Base-by-base conservation (phyloP, 2,888 invertebrate species). In the Xestia ashworthii region DNA sequence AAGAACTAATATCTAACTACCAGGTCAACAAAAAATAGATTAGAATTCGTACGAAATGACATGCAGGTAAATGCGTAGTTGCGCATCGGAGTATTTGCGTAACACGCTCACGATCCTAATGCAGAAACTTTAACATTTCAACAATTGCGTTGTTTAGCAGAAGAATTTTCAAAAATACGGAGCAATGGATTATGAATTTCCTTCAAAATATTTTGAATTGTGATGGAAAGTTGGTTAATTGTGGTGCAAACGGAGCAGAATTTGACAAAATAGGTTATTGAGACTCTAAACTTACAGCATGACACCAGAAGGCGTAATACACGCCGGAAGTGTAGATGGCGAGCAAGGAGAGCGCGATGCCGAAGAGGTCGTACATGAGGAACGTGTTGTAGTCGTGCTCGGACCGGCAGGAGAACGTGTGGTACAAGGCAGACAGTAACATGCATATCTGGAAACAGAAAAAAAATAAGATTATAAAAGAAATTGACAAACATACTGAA, bases 291-390 rank as follows among this genome's bases (percentile, higher is more conserved):
- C 97, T 97, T 97, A 99, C 99, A 96, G 98, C 97, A 93, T 99
- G 98, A 95, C 99, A 99, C 98, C 99, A 99, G 95, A 99, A 99
- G 19, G 99, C 99, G 93, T 99, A 99, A 95, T 99, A 99, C 85
- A 99, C 98, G 74, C 99, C 99, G 46, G 99, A 99, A 84, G 99
- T 98, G 95, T 99, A 99, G 92, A 99, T 99, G 75, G 99, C 99
- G 71, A 99, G 97, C 85, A 99, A 96, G 55, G 99, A 99, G 71
- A 99, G 97, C 22, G 99, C 99, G 83, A 99, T 99, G 32, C 99
- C 99, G 90, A 99, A 98, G 77, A 99, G 97, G 93, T 99, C 99
- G 91, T 98, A 98, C 88, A 98, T 98, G 64, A 99, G 97, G 96
- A 99, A 99, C 86, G 98, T 97, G 93, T 98, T 97, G 95, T 98